These are phyloP conservation scores for Deroptyus accipitrinus DNA, from an alignment of 2,113 vertebrate genomes.

Conservation along the genomic window DNA sequence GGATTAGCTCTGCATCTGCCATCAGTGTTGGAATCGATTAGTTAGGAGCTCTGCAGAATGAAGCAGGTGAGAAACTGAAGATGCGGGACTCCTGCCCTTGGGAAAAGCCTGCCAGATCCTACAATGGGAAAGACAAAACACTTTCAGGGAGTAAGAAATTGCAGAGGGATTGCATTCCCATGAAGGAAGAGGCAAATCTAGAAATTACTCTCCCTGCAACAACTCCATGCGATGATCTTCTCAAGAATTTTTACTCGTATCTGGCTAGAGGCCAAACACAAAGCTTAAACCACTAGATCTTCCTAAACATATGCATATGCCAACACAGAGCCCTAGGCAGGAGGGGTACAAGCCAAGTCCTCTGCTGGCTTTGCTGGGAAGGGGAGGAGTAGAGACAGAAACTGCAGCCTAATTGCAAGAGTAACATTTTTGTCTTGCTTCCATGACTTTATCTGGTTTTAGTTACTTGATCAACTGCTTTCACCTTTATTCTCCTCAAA, in stretches of 20 bases:
- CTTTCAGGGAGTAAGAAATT: not conserved
- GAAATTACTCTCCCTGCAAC: not conserved
- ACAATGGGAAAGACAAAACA: not conserved
- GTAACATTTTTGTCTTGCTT: not conserved
- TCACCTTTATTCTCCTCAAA: not conserved
- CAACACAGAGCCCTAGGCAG: slow-evolving; percentile 49
- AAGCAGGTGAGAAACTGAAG: not conserved
- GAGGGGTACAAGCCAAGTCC: not conserved
- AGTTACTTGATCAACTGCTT: not conserved
- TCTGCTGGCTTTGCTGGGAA: slow-evolving; percentile 17
- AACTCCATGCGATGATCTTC: not conserved
- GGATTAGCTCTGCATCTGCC: not conserved
- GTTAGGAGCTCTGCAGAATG: not conserved
- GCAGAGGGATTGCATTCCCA: not conserved
- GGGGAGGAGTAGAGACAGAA: not conserved
- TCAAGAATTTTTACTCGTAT: not conserved
- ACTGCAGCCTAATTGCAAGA: not conserved
- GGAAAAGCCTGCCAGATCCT: not conserved
- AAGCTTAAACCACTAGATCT: slow-evolving; percentile 28
- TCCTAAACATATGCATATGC: not conserved
- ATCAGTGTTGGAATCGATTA: not conserved
- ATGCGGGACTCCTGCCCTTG: not conserved
- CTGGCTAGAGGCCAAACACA: slow-evolving; percentile 35
- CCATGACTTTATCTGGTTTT: slow-evolving; percentile 2
- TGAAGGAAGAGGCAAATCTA: not conserved